phyloP scores from a whole-genome alignment of 2,113 vertebrate genomes.

The Hypanus sabinus region DNA sequence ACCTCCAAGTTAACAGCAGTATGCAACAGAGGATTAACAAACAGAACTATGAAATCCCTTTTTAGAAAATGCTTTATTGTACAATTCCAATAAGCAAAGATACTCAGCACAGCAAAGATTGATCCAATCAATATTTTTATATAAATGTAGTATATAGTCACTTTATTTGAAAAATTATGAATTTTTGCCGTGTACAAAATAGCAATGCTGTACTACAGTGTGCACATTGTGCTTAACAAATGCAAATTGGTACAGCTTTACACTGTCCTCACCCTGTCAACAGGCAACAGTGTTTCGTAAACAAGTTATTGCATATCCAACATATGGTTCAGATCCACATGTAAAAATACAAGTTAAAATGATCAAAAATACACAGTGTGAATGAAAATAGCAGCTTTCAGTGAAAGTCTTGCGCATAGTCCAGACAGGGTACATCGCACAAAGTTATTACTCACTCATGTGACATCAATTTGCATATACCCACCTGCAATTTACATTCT shows the following conservation, averaged over 20 bases:
- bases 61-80: constrained; percentile 66
- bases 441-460: constrained; percentile 58
- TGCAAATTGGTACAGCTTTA: constrained; percentile 80
- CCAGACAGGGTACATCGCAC: constrained; percentile 43
- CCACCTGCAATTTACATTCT: constrained; percentile 27
- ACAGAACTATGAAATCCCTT: background rate
- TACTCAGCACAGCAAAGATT: constrained; percentile 76
- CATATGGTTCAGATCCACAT: constrained; percentile 64
- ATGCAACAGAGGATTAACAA: background rate
- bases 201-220: constrained; percentile 73
- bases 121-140: constrained; percentile 61
- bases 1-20: background rate
- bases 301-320: constrained; percentile 97
- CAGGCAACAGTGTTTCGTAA: constrained; percentile 68
- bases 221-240: constrained; percentile 93
- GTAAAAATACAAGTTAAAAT: constrained; percentile 48
- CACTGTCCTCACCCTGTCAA: constrained; percentile 52
- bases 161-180: constrained; percentile 38
- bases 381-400: constrained; percentile 67
- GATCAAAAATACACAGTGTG: constrained; percentile 50
- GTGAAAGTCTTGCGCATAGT: constrained; percentile 54
- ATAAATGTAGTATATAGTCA: constrained; percentile 65
- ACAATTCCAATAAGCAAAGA: constrained; percentile 88
- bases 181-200: constrained; percentile 64
- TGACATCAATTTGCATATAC: constrained; percentile 41